Evolutionary conservation across 23 tunicate genomes (phyloP).

Genomic region (Trididemnum clinides): DNA sequence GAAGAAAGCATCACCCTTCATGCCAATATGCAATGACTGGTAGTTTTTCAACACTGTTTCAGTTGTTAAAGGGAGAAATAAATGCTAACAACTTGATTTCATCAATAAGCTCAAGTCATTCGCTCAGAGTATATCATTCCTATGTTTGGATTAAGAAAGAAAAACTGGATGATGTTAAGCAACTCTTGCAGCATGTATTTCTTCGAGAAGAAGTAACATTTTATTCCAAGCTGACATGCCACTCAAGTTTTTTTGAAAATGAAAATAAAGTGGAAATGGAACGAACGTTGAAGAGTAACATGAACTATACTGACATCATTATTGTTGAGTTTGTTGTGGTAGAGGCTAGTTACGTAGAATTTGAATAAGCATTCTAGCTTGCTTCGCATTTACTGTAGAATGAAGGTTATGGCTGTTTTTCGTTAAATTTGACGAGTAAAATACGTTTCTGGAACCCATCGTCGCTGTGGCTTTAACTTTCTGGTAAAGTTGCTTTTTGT

Average conservation of each 20-base stretch:
- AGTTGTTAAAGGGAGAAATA: neutral
- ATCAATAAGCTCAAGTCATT: neutral
- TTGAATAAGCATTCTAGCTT: too few species aligned
- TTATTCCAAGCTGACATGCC: constrained; percentile 5
- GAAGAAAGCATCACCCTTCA: neutral
- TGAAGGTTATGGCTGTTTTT: too few species aligned
- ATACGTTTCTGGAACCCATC: too few species aligned
- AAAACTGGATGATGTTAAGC: neutral
- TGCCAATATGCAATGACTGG: constrained; percentile 10
- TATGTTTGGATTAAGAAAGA: constrained; percentile 7
- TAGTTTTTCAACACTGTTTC: neutral
- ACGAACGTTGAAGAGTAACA: neutral
- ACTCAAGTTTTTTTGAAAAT: neutral
- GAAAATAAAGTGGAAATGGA: neutral
- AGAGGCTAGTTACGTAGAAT: too few species aligned
- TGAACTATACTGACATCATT: too few species aligned
- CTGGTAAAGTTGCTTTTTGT: too few species aligned
- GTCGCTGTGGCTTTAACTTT: too few species aligned
- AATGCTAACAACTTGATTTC: neutral
- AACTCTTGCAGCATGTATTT: constrained; percentile 14
- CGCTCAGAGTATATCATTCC: neutral
- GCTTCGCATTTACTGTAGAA: too few species aligned
- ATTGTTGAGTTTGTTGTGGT: too few species aligned
- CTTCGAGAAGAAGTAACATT: neutral
- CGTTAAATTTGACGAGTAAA: too few species aligned